A percentile compares a stretch with the other conserved stretches of the same genome.
Evolutionary conservation across 2,113 vertebrate species (phyloP).

Genomic region (Microtus richardsoni): DNA sequence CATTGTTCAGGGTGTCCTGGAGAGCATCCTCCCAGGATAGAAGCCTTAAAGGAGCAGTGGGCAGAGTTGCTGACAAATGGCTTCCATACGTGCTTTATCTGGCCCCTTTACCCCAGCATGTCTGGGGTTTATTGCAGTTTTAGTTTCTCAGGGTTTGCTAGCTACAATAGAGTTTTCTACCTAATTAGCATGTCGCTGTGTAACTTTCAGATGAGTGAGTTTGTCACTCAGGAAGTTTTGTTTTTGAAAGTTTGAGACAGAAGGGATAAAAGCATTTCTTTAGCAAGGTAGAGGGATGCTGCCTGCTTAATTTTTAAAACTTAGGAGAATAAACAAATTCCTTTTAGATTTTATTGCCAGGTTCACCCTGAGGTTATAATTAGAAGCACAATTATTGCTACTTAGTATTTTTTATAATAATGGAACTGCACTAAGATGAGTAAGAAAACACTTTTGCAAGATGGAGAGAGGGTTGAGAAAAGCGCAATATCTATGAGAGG

Average conservation of each 20-base stretch:
- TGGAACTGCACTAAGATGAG: slow-evolving; percentile 43
- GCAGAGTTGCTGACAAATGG: background rate
- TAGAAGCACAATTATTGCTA: slow-evolving; percentile 15
- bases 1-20: background rate
- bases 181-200: background rate
- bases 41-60: background rate
- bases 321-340: slow-evolving; percentile 56
- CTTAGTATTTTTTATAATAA: slow-evolving; percentile 68
- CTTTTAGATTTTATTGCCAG: slow-evolving; percentile 57
- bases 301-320: slow-evolving; percentile 54
- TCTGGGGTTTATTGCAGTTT: slow-evolving; percentile 44
- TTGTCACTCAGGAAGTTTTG: slow-evolving; percentile 14
- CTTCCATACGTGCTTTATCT: background rate
- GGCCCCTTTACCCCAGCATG: background rate
- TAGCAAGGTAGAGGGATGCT: background rate
- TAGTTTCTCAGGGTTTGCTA: background rate
- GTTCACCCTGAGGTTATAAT: slow-evolving; percentile 53
- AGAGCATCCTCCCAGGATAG: background rate
- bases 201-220: slow-evolving; percentile 22
- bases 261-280: background rate
- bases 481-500: background rate
- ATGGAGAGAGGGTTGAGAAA: slow-evolving; percentile 2
- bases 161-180: background rate
- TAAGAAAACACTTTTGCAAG: slow-evolving; percentile 35
- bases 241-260: slow-evolving; percentile 19